A percentile compares a stretch with the other conserved stretches of the same genome.
Evolutionary conservation across 2,113 vertebrate genomes (phyloP).

Genomic region (Mobula hypostoma): DNA sequence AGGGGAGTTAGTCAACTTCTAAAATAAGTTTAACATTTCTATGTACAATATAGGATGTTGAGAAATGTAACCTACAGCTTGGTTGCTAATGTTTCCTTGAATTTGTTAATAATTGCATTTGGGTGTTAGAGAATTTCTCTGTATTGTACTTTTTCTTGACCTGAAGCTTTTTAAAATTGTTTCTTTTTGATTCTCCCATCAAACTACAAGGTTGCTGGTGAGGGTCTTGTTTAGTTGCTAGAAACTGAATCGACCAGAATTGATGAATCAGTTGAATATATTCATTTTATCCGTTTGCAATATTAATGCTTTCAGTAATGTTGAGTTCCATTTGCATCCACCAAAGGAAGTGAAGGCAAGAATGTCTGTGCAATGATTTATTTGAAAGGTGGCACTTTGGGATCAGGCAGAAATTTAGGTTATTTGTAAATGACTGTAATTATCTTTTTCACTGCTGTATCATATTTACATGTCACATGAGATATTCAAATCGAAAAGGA

Average conservation of each 20-base stretch:
- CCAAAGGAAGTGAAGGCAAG: background rate
- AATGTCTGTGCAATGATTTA: background rate
- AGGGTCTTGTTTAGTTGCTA: background rate
- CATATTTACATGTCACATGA: background rate
- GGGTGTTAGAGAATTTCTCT: background rate
- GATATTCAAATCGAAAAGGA: background rate
- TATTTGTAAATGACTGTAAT: background rate
- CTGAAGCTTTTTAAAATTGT: background rate
- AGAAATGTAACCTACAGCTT: background rate
- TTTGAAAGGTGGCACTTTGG: background rate
- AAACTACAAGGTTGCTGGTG: background rate
- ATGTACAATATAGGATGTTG: background rate
- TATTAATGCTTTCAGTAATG: background rate
- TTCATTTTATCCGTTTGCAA: background rate
- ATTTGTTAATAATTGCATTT: background rate
- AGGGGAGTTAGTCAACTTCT: background rate
- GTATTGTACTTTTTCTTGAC: background rate
- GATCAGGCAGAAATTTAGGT: background rate
- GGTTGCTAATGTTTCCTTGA: background rate
- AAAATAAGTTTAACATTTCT: background rate
- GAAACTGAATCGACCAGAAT: conserved; percentile 1
- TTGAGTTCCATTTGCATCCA: background rate
- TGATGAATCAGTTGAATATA: background rate
- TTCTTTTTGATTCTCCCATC: background rate
- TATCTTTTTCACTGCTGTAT: background rate